Base-by-base conservation (phyloP, 2,888 invertebrate genomes). In the Selenia dentaria region DNA sequence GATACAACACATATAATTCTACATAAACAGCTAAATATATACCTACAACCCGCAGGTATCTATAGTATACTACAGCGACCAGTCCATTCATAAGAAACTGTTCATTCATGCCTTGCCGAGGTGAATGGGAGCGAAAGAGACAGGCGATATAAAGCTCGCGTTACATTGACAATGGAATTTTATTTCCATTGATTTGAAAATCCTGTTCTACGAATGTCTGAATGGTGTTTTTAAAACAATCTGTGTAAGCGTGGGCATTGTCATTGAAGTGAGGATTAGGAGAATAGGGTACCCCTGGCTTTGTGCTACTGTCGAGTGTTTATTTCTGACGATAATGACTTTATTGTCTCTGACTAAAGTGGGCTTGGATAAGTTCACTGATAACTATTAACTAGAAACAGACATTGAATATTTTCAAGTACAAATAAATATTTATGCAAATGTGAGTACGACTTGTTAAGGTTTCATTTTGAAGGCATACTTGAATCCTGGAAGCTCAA, bases 31-130 rank as follows among this genome's bases (percentile, higher is more conserved):
- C 74, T 60, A 68, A 67, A 68, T 65, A 55, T 69, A 63, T 68
- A 67, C 67, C 58, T 66, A 63, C 69, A 65, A 64, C 70, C 70
- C 64, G 66, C 63, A 83, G 67, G 83, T 82, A 85, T 76, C 69
- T 83, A 88, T 88, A 87, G 84, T 88, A 16, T 16, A 88, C 82
- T 76, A 82, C 73, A 76, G 79, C 75, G 78, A 81, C 80, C 79
- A 35, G 82, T 82, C 83, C 89, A 91, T 91, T 91, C 91, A 91
- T 91, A 88, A 90, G 87, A 87, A 89, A 82, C 84, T 74, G 83
- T 89, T 85, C 88, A 88, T 89, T 89, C 80, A 88, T 85, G 83
- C 83, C 79, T 73, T 74, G 73, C 75, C 74, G 73, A 71, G 69
- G 77, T 88, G 87, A 88, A 89, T 89, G 86, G 88, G 89, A 84